These are phyloP conservation scores for Ormyrus labotus DNA, from an alignment of 2,888 invertebrate species.

Conservation along the genomic window DNA sequence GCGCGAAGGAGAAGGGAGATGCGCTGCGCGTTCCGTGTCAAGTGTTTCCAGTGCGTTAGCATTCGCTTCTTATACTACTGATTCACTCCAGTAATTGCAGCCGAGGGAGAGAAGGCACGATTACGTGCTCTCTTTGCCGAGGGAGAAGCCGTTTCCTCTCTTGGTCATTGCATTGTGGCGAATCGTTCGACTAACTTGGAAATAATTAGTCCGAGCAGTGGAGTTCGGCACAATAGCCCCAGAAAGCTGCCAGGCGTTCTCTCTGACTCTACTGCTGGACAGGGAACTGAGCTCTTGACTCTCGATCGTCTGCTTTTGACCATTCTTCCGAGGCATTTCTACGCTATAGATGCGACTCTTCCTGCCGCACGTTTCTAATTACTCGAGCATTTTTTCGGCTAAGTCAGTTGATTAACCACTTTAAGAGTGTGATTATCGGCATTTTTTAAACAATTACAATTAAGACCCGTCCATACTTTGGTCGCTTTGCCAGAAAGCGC, in stretches of 20 bases:
- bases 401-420: too few species aligned
- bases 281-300: not conserved
- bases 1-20: conserved; percentile 1
- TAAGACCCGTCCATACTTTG: too few species aligned
- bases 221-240: conserved; percentile 65
- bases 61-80: conserved; percentile 60
- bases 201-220: conserved; percentile 74
- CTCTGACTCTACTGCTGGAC: conserved; percentile 45
- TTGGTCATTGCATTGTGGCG: conserved; percentile 70
- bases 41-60: conserved; percentile 54
- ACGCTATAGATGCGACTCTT: too few species aligned
- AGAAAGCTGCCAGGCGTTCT: conserved; percentile 64
- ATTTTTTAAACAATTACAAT: too few species aligned
- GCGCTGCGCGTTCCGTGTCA: conserved; percentile 50
- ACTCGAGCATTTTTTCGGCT: too few species aligned
- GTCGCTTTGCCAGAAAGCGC: too few species aligned
- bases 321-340: not conserved
- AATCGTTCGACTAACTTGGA: conserved; percentile 71
- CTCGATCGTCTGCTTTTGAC: conserved; percentile 2
- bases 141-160: conserved; percentile 46
- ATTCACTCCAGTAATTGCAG: conserved; percentile 68
- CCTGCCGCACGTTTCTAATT: too few species aligned
- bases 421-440: too few species aligned
- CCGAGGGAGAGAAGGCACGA: conserved; percentile 59
- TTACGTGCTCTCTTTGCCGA: conserved; percentile 58